A percentile compares a stretch with the other conserved stretches of the same genome.
phyloP scores from a whole-genome alignment of 2,113 vertebrate genomes.

The Pheucticus melanocephalus region DNA sequence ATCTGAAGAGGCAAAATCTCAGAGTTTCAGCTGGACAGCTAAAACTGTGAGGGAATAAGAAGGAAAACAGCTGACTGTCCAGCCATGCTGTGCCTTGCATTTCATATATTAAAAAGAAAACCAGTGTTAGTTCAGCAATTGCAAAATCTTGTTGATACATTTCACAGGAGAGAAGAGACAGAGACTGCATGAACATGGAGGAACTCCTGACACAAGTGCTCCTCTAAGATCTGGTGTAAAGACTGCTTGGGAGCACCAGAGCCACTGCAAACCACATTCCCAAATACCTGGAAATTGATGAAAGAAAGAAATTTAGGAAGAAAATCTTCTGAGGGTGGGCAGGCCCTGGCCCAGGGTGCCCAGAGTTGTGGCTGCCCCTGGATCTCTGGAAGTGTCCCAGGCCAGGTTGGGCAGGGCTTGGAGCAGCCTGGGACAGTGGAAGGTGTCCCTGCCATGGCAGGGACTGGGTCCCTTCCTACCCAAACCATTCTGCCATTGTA shows the following conservation, averaged over 20 bases:
- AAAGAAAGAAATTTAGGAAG: not conserved
- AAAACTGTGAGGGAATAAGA: not conserved
- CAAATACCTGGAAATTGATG: not conserved
- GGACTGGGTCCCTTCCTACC: not conserved
- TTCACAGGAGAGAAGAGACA: not conserved
- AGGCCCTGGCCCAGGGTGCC: not conserved
- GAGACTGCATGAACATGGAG: not conserved
- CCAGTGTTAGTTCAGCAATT: not conserved
- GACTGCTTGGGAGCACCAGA: not conserved
- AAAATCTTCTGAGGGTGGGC: fast-evolving
- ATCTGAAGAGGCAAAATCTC: not conserved
- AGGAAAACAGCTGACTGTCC: not conserved
- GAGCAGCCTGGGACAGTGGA: fast-evolving
- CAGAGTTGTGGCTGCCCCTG: not conserved
- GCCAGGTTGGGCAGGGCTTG: not conserved
- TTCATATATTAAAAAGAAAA: not conserved
- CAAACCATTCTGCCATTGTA: not conserved
- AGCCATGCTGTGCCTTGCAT: not conserved
- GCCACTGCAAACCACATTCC: not conserved
- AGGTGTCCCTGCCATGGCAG: not conserved
- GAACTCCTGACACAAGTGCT: not conserved
- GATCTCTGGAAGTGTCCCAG: fast-evolving
- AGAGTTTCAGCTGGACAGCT: not conserved
- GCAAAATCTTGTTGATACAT: not conserved
- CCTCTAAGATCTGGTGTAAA: fast-evolving